Conservation (phyloP, 2,797 vertebrate genomes). For the Salarias fasciatus region DNA sequence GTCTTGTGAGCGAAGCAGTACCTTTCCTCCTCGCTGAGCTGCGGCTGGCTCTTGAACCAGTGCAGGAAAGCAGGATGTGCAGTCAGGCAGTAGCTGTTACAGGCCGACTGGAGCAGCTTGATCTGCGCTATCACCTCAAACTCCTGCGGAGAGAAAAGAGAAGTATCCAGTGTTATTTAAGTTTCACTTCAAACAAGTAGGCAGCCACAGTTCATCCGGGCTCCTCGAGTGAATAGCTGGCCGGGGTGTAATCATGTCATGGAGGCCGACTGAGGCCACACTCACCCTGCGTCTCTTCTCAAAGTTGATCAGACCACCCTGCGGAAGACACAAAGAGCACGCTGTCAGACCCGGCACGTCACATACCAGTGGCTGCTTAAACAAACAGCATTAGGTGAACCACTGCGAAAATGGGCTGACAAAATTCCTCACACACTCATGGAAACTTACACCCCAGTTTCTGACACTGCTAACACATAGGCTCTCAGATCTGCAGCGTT, state of each 20-base stretch:
- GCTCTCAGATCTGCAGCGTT: constrained; percentile 39
- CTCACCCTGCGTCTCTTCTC: constrained; percentile 95
- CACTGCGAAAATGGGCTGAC: constrained; percentile 35
- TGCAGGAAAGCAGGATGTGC: constrained; percentile 87
- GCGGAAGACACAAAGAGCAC: constrained; percentile 70
- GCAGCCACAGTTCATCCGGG: neutral
- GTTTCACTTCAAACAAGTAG: neutral
- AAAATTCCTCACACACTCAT: constrained; percentile 60
- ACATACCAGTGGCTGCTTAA: constrained; percentile 51
- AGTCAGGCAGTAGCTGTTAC: constrained; percentile 92
- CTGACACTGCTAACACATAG: constrained; percentile 34
- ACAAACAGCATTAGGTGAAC: constrained; percentile 60
- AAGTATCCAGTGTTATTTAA: neutral
- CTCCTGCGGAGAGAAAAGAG: constrained; percentile 80
- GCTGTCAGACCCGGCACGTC: constrained; percentile 60
- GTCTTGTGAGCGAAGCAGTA: constrained; percentile 45
- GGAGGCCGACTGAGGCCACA: constrained; percentile 12
- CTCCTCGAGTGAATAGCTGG: neutral
- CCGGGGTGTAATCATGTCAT: neutral
- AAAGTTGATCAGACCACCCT: constrained; percentile 96
- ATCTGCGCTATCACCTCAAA: constrained; percentile 97
- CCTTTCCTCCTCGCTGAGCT: constrained; percentile 93
- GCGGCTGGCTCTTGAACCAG: constrained; percentile 89
- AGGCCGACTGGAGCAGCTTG: constrained; percentile 94
- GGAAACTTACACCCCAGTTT: constrained; percentile 47